phyloP scores from a whole-genome alignment of 2,888 invertebrate genomes.

The Mystacides longicornis region DNA sequence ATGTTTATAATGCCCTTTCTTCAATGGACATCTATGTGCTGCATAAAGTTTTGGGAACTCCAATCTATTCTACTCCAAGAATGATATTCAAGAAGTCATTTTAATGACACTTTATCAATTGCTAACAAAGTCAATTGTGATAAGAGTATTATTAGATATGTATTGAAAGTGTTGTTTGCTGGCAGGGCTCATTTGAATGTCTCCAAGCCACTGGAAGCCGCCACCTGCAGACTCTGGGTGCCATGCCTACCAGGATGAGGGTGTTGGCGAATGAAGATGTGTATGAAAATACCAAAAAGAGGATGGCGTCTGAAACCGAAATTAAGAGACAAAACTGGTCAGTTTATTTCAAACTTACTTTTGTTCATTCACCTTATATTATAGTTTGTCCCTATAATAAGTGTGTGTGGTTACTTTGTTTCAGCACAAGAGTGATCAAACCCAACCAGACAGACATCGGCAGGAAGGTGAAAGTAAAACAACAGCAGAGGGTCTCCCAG shows the following conservation, averaged over 20 bases:
- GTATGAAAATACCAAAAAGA: conserved; percentile 84
- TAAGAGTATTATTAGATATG: too few species aligned
- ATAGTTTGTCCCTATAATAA: neutral
- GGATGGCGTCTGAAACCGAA: conserved; percentile 88
- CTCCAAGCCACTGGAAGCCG: conserved; percentile 59
- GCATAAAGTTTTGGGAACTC: too few species aligned
- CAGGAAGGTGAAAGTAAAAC: conserved; percentile 75
- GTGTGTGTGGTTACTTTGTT: neutral
- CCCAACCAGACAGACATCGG: conserved; percentile 86
- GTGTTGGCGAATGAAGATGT: conserved; percentile 94
- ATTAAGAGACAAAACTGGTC: conserved; percentile 91
- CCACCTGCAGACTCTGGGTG: conserved; percentile 75
- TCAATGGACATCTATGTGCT: too few species aligned
- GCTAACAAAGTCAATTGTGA: too few species aligned
- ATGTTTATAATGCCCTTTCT: neutral
- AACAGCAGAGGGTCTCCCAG: conserved; percentile 29
- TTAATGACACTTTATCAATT: too few species aligned
- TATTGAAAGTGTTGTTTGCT: too few species aligned
- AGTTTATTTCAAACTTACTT: conserved; percentile 24
- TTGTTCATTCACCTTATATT: neutral
- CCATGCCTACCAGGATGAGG: conserved; percentile 80
- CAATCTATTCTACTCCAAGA: too few species aligned
- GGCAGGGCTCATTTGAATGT: conserved; percentile 91
- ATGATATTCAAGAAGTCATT: too few species aligned
- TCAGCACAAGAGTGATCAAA: conserved; percentile 87